Percentiles rank a stretch among this genome's conserved stretches.
phyloP scores from a whole-genome alignment of 2,797 vertebrate species.

The Antrozous pallidus region DNA sequence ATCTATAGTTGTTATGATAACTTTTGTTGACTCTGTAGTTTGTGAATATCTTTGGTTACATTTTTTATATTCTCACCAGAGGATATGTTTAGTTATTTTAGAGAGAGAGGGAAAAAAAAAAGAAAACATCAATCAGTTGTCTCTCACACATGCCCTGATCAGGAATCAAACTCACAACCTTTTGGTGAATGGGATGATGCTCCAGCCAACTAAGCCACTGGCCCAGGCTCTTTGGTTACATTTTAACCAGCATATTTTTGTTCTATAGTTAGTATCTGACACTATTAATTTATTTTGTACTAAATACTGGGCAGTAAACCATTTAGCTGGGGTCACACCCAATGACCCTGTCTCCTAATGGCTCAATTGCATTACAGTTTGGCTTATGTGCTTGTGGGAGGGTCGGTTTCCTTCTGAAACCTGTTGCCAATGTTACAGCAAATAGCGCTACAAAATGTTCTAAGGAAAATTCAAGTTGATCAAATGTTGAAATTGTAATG shows the following conservation, averaged over 20 bases:
- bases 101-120: neutral
- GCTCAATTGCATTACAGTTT: slow-evolving; percentile 51
- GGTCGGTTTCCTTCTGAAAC: slow-evolving; percentile 44
- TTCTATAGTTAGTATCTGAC: slow-evolving; percentile 49
- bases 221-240: slow-evolving; percentile 34
- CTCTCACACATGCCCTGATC: neutral
- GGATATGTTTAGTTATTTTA: neutral
- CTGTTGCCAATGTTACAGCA: slow-evolving; percentile 1
- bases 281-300: slow-evolving; percentile 64
- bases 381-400: neutral
- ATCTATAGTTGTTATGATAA: slow-evolving; percentile 5
- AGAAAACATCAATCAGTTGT: neutral
- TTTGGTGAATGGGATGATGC: neutral
- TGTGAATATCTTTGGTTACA: slow-evolving; percentile 49
- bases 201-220: neutral
- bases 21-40: slow-evolving; percentile 24
- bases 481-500: slow-evolving; percentile 40
- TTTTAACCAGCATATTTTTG: slow-evolving; percentile 54
- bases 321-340: slow-evolving; percentile 54
- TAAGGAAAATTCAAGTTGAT: slow-evolving; percentile 53
- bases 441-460: slow-evolving; percentile 2
- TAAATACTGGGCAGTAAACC: slow-evolving; percentile 70
- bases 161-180: neutral
- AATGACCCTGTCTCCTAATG: slow-evolving; percentile 5
- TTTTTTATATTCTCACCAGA: slow-evolving; percentile 1